These are phyloP conservation scores for Sylvicapra grimmia DNA, from an alignment of 2,113 vertebrate species.

Conservation along the genomic window DNA sequence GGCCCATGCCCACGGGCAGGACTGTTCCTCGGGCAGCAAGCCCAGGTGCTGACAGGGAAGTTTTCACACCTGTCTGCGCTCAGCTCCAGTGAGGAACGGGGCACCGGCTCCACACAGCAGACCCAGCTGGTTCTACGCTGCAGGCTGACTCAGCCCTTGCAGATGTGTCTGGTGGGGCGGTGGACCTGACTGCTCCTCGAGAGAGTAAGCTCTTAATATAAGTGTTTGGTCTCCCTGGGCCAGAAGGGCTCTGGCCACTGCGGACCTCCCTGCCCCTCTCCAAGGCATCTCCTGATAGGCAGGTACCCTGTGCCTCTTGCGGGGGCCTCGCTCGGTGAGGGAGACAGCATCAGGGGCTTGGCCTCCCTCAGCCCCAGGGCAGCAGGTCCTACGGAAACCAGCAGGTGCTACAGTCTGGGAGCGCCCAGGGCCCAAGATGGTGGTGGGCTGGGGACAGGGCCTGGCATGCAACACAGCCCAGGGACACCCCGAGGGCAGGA, in stretches of 20 bases:
- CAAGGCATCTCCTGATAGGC: background rate
- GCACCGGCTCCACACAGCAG: background rate
- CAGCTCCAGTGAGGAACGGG: background rate
- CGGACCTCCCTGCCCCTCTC: background rate
- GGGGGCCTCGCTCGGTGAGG: background rate
- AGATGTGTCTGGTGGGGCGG: background rate
- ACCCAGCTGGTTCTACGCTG: background rate
- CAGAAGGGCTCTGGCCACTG: background rate
- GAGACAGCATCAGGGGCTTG: background rate
- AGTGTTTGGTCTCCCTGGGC: background rate
- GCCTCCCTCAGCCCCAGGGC: background rate
- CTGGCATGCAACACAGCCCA: too few relatives aligned
- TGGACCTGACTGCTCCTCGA: background rate
- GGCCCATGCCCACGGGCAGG: background rate
- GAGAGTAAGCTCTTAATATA: background rate
- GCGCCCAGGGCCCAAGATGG: accelerated
- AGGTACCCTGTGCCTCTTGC: background rate
- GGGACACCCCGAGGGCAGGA: background rate
- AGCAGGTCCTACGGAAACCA: background rate
- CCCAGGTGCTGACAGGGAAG: background rate
- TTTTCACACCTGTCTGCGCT: background rate
- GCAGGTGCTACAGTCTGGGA: background rate
- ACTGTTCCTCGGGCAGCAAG: accelerated
- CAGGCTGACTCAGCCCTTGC: background rate
- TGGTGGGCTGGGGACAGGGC: background rate